Evolutionary conservation across 2,797 vertebrate species (phyloP), one percentile per base, ranked within the genome.

Genomic region (Steatocranus sp.): DNA sequence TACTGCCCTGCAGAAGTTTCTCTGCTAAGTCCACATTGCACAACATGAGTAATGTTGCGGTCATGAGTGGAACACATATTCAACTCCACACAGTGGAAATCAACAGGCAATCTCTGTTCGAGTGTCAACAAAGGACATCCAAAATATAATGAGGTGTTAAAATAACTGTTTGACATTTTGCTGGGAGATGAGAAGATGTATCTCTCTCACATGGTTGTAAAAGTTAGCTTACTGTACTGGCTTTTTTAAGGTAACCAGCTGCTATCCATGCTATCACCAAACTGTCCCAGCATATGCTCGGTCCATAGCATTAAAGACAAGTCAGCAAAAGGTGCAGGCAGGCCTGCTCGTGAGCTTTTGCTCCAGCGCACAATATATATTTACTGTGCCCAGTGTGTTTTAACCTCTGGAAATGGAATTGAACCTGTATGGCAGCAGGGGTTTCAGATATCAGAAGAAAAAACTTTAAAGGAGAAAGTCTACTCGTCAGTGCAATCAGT

Each of bases 391-490:
- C 50, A 34, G 11, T 75, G 34, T 83, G n/a, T 36, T 82, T 76
- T 58, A 50, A 84, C 74, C 53, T 25, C 48, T 80, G 36, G 80
- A 83, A 83, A 27, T 80, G 23, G 76, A 86, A 70, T 48, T 12
- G 12, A 87, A 78, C 38, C 3, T 54, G 34, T 54, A 46, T 30
- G 50, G 30, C 74, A 70, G 56, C 70, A 66, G 61, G 41, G 32
- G 56, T 76, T 79, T 87, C 27, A 80, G 76, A 83, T 85, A 75
- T 83, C 76, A 83, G 36, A 78, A 20, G 27, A 77, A n/a, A 49
- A 76, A 20, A 51, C 50, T 20, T 56, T 78, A 17, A 34, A 77
- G 38, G 56, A 66, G 8, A 78, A 54, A 8, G 11, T 46, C 36
- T 0, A 38, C 8, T 48, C 1, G 10, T 15, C 49, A 1, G 50